These are phyloP conservation scores for Gouania willdenowi DNA, from an alignment of 2,797 vertebrate genomes.

Conservation along the genomic window DNA sequence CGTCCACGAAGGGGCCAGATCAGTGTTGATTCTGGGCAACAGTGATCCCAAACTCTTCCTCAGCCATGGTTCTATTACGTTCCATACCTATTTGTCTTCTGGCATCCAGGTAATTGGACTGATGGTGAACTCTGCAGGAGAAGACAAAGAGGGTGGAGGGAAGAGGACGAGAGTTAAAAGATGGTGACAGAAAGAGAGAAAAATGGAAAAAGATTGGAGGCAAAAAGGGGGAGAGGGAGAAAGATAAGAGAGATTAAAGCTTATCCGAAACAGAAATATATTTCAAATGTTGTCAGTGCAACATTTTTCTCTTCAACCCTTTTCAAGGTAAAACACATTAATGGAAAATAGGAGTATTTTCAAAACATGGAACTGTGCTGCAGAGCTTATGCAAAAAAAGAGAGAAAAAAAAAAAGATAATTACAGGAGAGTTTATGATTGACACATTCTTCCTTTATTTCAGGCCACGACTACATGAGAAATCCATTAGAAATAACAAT, in stretches of 20 bases:
- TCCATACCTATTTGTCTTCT: conserved; percentile 68
- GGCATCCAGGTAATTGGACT: conserved; percentile 38
- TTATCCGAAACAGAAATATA: conserved; percentile 39
- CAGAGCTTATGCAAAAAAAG: conserved; percentile 19
- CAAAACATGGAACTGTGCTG: conserved; percentile 14
- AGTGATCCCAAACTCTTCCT: conserved; percentile 42
- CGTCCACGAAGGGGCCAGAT: conserved; percentile 23
- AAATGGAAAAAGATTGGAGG: conserved; percentile 4
- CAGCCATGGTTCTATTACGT: conserved; percentile 72
- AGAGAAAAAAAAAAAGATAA: too few species aligned
- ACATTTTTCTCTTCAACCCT: conserved; percentile 21
- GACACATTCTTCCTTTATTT: too few species aligned
- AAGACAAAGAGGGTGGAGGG: conserved; percentile 22
- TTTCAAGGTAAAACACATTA: conserved; percentile 18
- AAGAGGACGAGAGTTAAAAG: conserved; percentile 10
- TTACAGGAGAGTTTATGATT: too few species aligned
- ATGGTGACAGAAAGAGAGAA: conserved; percentile 6
- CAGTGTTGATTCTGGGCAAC: conserved; percentile 38
- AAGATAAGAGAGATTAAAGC: conserved; percentile 42
- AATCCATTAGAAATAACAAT: too few species aligned
- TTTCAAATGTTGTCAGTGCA: conserved; percentile 25
- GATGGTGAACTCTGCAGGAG: conserved; percentile 39
- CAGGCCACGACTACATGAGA: too few species aligned
- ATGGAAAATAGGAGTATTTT: conserved; percentile 11
- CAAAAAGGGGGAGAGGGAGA: conserved; percentile 4